Conservation (phyloP, 2,888 invertebrate species). For the Leptura quadrifasciata region DNA sequence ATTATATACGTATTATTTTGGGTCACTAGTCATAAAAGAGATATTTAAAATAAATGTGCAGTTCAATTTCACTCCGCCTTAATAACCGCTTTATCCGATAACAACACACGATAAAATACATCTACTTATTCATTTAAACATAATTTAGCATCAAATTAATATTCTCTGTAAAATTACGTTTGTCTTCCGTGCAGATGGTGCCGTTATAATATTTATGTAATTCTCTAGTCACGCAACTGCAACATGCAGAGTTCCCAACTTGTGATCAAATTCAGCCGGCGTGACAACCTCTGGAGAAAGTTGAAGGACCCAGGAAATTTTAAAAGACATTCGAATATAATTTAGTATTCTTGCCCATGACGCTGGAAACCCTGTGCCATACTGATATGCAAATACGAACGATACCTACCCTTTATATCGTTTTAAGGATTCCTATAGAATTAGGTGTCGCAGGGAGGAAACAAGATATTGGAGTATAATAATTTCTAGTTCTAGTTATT, state of each 20-base stretch:
- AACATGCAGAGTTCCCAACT: slow-evolving; percentile 27
- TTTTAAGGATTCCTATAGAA: not conserved
- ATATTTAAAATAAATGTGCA: no score
- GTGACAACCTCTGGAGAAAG: slow-evolving; percentile 36
- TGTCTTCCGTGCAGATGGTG: slow-evolving; percentile 28
- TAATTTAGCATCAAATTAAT: slow-evolving; percentile 10
- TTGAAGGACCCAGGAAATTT: slow-evolving; percentile 36
- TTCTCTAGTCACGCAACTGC: slow-evolving; percentile 36
- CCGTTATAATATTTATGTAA: slow-evolving; percentile 38
- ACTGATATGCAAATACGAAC: slow-evolving; percentile 1
- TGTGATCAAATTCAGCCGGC: slow-evolving; percentile 26
- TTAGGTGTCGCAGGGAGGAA: not conserved
- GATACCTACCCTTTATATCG: not conserved
- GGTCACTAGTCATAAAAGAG: no score
- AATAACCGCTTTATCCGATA: no score
- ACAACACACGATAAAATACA: no score
- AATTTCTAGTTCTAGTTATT: no score
- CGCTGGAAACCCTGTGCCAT: slow-evolving; percentile 1
- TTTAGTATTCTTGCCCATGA: slow-evolving; percentile 34
- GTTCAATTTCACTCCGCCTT: no score
- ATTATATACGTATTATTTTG: no score
- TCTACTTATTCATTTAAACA: not conserved
- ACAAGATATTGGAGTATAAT: no score
- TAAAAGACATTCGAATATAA: slow-evolving; percentile 31
- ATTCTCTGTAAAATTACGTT: slow-evolving; percentile 11